These are phyloP conservation scores for Brenthis daphne DNA, from an alignment of 2,888 invertebrate species.

Conservation along the genomic window DNA sequence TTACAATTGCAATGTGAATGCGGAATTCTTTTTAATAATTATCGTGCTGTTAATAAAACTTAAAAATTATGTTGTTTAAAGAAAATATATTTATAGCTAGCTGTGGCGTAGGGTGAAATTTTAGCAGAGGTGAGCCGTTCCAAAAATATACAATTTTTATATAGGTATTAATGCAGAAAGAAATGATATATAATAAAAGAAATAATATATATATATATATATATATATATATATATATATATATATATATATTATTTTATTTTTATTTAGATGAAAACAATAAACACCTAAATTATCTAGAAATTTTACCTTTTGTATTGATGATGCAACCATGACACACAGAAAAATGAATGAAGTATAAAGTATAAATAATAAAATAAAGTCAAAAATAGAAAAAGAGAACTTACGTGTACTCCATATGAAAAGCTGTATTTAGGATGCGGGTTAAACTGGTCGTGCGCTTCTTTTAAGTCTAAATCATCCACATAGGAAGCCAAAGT, in stretches of 20 bases:
- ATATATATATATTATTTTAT: neutral
- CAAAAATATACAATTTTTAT: too few relatives aligned
- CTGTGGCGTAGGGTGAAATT: too few relatives aligned
- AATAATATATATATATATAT: too few relatives aligned
- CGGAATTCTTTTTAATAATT: neutral
- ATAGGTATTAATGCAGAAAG: too few relatives aligned
- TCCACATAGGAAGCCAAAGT: conserved; percentile 50
- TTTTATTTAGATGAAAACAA: neutral
- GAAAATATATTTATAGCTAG: neutral
- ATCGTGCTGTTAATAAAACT: neutral
- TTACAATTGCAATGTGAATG: neutral
- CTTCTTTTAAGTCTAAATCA: conserved; percentile 24
- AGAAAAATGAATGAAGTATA: too few relatives aligned
- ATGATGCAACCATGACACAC: too few relatives aligned
- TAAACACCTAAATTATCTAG: neutral
- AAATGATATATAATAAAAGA: too few relatives aligned
- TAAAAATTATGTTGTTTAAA: neutral
- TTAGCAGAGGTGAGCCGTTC: too few relatives aligned
- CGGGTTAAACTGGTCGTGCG: conserved; percentile 46
- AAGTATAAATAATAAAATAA: neutral
- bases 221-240: neutral
- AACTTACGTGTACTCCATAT: conserved; percentile 70
- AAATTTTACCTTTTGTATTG: neutral
- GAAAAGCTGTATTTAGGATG: conserved; percentile 62
- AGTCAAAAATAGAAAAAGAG: neutral